Evolutionary conservation across 2,797 vertebrate species (phyloP).

Genomic region (Choloepus didactylus): DNA sequence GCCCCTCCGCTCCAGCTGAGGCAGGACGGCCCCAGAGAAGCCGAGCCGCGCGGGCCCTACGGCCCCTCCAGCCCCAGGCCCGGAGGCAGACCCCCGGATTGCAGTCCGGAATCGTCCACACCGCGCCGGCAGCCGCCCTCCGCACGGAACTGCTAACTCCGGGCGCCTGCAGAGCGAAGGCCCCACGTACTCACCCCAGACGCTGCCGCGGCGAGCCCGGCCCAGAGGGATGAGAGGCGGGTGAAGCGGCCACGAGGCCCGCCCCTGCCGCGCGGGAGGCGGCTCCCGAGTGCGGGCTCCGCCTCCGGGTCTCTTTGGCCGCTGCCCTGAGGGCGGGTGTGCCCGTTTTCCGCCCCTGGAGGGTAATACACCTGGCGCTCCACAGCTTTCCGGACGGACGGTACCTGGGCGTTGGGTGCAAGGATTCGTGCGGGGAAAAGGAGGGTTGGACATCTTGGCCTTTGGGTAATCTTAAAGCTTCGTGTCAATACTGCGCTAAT

Average conservation of each 20-base stretch:
- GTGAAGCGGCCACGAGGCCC: neutral
- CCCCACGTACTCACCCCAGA: constrained; percentile 49
- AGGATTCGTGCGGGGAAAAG: rapidly evolving
- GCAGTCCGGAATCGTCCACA: neutral
- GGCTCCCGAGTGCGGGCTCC: constrained; percentile 15
- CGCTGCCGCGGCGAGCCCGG: rapidly evolving
- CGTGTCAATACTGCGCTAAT: neutral
- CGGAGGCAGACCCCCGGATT: rapidly evolving
- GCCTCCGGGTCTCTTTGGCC: neutral
- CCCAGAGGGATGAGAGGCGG: rapidly evolving
- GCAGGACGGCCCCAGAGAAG: neutral
- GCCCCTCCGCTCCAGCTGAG: neutral
- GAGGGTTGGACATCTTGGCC: rapidly evolving
- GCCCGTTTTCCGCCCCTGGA: neutral
- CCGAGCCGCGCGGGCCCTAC: neutral
- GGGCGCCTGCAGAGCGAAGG: neutral
- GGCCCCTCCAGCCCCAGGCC: neutral
- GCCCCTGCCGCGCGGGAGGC: neutral
- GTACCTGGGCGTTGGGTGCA: too few relatives aligned
- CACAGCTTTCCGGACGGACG: rapidly evolving
- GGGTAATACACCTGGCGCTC: neutral
- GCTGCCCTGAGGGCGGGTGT: neutral
- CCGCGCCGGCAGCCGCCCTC: neutral
- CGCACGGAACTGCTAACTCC: too few relatives aligned
- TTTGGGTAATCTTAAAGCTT: neutral